These are phyloP conservation scores for Narcine bancroftii DNA, from an alignment of 2,113 vertebrate genomes.

Conservation along the genomic window DNA sequence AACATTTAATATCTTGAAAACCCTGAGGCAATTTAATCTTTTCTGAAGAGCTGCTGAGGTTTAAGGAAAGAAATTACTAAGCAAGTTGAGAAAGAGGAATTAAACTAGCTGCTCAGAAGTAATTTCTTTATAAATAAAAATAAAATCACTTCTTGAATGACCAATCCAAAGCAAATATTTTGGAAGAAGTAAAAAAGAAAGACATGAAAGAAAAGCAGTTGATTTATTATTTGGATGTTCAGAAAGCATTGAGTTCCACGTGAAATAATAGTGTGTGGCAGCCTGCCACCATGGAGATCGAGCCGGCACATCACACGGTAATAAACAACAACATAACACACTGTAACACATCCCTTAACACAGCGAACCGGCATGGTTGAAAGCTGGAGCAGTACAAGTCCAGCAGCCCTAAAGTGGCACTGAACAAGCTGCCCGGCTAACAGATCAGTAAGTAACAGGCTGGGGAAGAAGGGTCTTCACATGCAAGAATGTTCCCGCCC, in stretches of 20 bases:
- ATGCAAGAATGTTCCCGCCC: too few species aligned
- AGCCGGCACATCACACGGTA: too few species aligned
- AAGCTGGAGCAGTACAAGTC: too few species aligned
- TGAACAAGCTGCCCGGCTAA: too few species aligned
- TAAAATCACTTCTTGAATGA: neutral
- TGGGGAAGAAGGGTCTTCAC: too few species aligned
- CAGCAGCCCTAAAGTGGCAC: too few species aligned
- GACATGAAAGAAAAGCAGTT: neutral
- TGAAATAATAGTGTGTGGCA: neutral
- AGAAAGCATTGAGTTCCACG: neutral
- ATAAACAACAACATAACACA: too few species aligned
- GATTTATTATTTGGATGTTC: neutral
- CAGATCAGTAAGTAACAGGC: too few species aligned
- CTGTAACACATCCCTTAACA: too few species aligned
- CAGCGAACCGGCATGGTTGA: too few species aligned
- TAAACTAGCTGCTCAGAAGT: neutral
- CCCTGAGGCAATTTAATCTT: neutral
- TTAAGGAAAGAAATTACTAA: neutral
- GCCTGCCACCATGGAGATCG: too few species aligned
- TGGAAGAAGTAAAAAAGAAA: neutral
- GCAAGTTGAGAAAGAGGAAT: neutral
- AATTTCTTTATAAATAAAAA: too few species aligned
- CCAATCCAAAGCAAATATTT: neutral
- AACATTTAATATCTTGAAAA: slow-evolving; percentile 40
- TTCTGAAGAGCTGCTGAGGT: neutral